Conservation (phyloP, 1,140 invertebrate species). For the Philopotamus ludificatus region DNA sequence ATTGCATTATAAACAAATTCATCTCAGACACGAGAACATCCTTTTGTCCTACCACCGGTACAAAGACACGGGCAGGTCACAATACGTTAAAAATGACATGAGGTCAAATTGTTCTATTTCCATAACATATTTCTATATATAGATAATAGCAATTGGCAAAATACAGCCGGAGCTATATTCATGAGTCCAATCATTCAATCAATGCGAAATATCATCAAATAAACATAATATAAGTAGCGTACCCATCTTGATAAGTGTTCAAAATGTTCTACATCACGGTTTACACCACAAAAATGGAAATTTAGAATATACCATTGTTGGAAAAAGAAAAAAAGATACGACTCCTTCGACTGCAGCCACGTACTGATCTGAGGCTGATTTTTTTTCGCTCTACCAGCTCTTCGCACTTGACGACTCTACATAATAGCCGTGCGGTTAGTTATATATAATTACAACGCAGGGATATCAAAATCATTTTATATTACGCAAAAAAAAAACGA, state of each 20-base stretch:
- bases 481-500: no score
- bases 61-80: neutral
- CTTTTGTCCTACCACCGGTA: neutral
- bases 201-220: no score
- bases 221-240: no score
- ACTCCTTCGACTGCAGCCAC: no score
- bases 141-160: no score
- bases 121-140: constrained; percentile 8
- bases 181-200: constrained; percentile 7
- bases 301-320: no score
- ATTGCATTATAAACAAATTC: no score
- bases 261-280: neutral
- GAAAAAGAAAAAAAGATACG: no score
- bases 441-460: constrained; percentile 3
- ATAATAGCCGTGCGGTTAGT: neutral
- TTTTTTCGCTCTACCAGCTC: neutral
- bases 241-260: no score
- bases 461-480: no score
- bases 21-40: no score
- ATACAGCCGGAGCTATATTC: no score
- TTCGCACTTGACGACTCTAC: constrained; percentile 1
- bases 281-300: neutral
- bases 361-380: neutral
- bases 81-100: constrained; percentile 10
- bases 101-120: constrained; percentile 16